Conservation (phyloP, 2,888 invertebrate species). For the Drosophila recens region DNA sequence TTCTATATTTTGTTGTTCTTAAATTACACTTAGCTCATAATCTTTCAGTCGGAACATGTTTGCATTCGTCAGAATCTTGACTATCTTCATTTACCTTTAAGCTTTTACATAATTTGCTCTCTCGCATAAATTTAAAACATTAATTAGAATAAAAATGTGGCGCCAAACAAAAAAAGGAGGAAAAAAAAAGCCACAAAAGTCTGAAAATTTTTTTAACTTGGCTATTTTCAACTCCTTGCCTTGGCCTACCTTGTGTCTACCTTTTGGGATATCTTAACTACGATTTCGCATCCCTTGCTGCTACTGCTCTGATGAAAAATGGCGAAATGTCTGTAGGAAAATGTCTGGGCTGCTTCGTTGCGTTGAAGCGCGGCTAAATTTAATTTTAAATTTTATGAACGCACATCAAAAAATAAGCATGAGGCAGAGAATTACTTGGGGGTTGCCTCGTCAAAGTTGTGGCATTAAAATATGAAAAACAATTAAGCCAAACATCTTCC, state of each 20-base stretch:
- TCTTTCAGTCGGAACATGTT: neutral
- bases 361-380: constrained; percentile 69
- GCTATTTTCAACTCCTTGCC: constrained; percentile 22
- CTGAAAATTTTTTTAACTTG: constrained; percentile 37
- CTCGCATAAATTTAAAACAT: constrained; percentile 43
- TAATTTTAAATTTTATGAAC: constrained; percentile 80
- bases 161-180: neutral
- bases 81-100: constrained; percentile 7
- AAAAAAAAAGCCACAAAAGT: constrained; percentile 8
- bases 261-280: constrained; percentile 37
- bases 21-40: neutral
- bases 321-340: constrained; percentile 67
- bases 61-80: neutral
- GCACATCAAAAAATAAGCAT: constrained; percentile 72
- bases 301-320: constrained; percentile 60
- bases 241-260: constrained; percentile 12
- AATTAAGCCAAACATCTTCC: constrained; percentile 62
- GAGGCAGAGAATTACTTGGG: constrained; percentile 10
- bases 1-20: neutral
- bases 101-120: constrained; percentile 10
- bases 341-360: constrained; percentile 58
- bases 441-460: constrained; percentile 62
- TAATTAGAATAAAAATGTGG: constrained; percentile 35
- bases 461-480: constrained; percentile 81
- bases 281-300: constrained; percentile 6